Percentiles rank a stretch among this genome's conserved stretches.
phyloP scores from a whole-genome alignment of 2,113 vertebrate genomes.

The Carassius gibelio region DNA sequence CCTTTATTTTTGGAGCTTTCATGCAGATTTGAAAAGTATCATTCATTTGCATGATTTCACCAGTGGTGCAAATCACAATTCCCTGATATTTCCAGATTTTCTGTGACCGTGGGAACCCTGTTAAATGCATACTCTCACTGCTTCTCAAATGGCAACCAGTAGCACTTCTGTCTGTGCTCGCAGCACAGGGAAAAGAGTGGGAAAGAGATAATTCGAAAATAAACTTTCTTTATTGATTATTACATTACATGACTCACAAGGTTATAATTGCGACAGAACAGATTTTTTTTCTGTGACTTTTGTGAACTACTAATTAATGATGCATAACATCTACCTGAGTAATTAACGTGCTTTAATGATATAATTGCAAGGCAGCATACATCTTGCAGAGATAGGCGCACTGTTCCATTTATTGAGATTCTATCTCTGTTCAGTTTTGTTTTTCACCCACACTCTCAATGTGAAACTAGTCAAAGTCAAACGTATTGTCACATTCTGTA shows the following conservation, averaged over 20 bases:
- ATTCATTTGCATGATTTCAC: not conserved
- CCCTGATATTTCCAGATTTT: not conserved
- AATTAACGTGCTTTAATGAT: conserved; percentile 45
- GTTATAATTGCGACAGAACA: not conserved
- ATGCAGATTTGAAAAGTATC: not conserved
- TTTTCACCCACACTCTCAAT: not conserved
- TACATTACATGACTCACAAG: conserved; percentile 18
- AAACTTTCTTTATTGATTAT: conserved; percentile 2
- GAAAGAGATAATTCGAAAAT: not conserved
- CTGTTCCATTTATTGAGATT: not conserved
- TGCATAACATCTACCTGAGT: conserved; percentile 36
- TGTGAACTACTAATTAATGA: conserved; percentile 24
- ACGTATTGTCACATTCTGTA: not conserved
- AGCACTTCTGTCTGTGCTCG: not conserved
- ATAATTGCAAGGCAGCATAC: not conserved
- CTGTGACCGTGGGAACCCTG: conserved; percentile 8
- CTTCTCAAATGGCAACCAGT: not conserved
- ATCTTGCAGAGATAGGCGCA: not conserved
- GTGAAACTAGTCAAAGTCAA: not conserved
- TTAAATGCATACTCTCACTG: conserved; percentile 7
- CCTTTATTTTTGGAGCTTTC: too few relatives aligned
- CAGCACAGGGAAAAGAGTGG: not conserved
- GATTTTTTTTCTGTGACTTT: conserved; percentile 7
- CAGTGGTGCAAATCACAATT: conserved; percentile 1
- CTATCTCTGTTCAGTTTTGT: not conserved